Percentiles rank a stretch among this genome's conserved stretches.
phyloP scores from a whole-genome alignment of 1,140 invertebrate species.

The Danaus plexippus region DNA sequence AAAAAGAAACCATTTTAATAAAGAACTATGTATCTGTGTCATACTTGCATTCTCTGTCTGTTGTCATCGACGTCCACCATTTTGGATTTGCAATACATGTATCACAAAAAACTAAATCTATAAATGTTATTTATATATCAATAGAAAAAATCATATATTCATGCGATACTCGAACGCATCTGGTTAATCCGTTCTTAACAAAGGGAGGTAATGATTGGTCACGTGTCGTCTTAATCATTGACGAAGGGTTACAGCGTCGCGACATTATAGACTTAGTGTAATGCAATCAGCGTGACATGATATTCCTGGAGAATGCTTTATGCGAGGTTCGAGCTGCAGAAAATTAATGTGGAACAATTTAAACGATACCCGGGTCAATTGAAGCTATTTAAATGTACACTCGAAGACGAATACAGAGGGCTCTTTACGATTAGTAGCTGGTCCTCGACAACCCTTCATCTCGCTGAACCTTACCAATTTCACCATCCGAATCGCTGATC shows the following conservation, averaged over 20 bases:
- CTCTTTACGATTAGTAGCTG: slow-evolving; percentile 17
- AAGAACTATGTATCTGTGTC: no score
- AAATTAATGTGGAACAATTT: no score
- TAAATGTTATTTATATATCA: no score
- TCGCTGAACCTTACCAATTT: slow-evolving; percentile 39
- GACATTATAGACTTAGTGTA: slow-evolving; percentile 12
- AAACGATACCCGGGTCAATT: not conserved
- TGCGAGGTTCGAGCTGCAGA: no score
- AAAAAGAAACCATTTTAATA: no score
- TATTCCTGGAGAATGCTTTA: not conserved
- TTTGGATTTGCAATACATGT: no score
- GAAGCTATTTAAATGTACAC: not conserved
- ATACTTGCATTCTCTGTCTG: no score
- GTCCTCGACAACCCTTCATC: slow-evolving; percentile 34
- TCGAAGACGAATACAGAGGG: slow-evolving; percentile 14
- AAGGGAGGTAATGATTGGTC: slow-evolving; percentile 38
- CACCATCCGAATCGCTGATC: slow-evolving; percentile 45
- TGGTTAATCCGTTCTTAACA: slow-evolving; percentile 17
- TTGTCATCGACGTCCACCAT: no score
- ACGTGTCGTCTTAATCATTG: slow-evolving; percentile 25
- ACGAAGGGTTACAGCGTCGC: slow-evolving; percentile 4
- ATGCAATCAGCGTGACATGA: slow-evolving; percentile 7
- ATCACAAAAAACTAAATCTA: no score
- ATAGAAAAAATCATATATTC: not conserved
- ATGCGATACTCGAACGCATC: slow-evolving; percentile 15